Evolutionary conservation across 2,797 vertebrate genomes (phyloP), one percentile per base, ranked within the genome.

Genomic region (Poeciliopsis paucimaculata): DNA sequence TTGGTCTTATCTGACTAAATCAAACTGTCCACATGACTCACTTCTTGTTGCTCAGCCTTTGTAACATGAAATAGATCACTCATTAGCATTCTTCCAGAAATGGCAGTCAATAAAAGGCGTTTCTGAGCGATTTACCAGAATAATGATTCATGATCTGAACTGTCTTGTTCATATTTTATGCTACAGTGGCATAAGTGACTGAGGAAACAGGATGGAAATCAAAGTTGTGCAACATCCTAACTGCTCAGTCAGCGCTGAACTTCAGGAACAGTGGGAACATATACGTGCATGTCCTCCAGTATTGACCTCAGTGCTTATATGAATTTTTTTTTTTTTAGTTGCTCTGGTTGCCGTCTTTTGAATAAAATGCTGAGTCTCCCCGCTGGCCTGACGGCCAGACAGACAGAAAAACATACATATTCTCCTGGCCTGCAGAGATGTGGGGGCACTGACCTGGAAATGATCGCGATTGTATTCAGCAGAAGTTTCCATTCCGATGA

Each of bases 161-260:
- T 5, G 64, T 75, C 39, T 55, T 47, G 51, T 66, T 75, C 43
- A n/a, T 78, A 55, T 51, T 78, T 92, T 60, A 39, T 88, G 76
- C 43, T 66, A 36, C 18, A 31, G 46, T 88, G 89, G 90, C 77
- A 82, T 28, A 87, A 91, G 84, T 76, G 60, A 86, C 84, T n/a
- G 41, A 87, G 90, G 81, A 88, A 89, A 86, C 87, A 78, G 86
- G 78, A 90, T 72, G 78, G 80, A 75, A 84, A 36, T 89, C 77
- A n/a, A 34, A 87, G 73, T 92, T 93, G 92, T 88, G 92, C 77
- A 94, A 93, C 90, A 80, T 93, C 93, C 93, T 91, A 82, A 83
- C 77, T 90, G 92, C 93, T 82, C 79, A 57, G 90, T 94, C 93
- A 94, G 93, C 91, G 91, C 47, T 86, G 88, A 83, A 87, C 84